A percentile compares a stretch with the other conserved stretches of the same genome.
Evolutionary conservation across 53 echinoderm and acorn worm species (phyloP).

Genomic region (Pentamera pediparva): DNA sequence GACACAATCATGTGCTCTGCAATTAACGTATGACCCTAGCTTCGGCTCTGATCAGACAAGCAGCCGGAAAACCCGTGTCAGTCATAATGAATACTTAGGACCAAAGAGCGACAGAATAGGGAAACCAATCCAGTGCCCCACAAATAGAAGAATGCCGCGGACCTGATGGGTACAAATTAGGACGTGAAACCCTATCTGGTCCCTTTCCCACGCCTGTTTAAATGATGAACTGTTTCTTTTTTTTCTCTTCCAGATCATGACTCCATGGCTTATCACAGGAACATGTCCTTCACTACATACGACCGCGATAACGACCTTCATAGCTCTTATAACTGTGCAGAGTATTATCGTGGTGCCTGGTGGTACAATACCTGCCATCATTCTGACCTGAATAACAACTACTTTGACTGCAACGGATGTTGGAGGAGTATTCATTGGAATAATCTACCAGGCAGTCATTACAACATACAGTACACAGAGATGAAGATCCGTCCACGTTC

Average conservation of each 20-base stretch:
- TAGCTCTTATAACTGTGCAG: not conserved
- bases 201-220: too few species aligned
- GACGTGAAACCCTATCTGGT: too few species aligned
- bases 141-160: too few species aligned
- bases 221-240: too few species aligned
- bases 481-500: constrained; percentile 5
- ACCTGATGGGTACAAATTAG: too few species aligned
- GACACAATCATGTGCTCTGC: too few species aligned
- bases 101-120: too few species aligned
- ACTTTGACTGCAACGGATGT: not conserved
- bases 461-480: not conserved
- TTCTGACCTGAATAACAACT: not conserved
- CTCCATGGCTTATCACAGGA: not conserved
- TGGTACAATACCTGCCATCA: not conserved
- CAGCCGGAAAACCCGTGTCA: too few species aligned
- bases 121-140: too few species aligned
- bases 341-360: not conserved
- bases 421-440: not conserved
- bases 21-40: too few species aligned
- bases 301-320: not conserved
- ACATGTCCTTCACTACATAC: not conserved
- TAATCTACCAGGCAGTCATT: not conserved
- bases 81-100: too few species aligned
- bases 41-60: too few species aligned
- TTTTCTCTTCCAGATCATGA: not conserved